Evolutionary conservation across 30 jellyfish, hydroid and myxozoan genomes (phyloP).

Genomic region (Aurelia aurita complex sp. Pacific): DNA sequence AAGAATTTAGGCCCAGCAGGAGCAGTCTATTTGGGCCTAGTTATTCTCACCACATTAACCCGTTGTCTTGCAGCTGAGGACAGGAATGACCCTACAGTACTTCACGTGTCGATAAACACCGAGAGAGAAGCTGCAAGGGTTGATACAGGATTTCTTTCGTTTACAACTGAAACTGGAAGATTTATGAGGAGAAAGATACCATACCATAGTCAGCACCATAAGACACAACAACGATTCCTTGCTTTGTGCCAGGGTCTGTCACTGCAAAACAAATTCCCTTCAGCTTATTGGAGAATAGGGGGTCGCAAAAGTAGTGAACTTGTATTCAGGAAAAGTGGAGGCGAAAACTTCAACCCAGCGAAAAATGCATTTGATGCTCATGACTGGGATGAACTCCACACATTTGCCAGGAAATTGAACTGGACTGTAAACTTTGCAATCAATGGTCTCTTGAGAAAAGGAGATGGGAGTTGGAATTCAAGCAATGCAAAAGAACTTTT

Average conservation of each 20-base stretch:
- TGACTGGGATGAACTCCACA: conserved; percentile 27
- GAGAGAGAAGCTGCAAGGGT: no score
- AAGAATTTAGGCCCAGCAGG: no score
- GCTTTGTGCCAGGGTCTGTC: conserved; percentile 11
- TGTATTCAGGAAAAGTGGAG: neutral
- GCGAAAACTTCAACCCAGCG: conserved; percentile 7
- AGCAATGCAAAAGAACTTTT: no score
- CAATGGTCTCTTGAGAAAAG: conserved; percentile 24
- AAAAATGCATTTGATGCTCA: neutral
- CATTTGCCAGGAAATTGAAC: conserved; percentile 15
- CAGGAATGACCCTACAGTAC: no score
- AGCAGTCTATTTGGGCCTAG: no score
- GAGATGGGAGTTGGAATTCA: conserved; percentile 72
- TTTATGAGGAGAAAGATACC: conserved; percentile 9
- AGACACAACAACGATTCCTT: conserved; percentile 6
- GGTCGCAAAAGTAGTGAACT: conserved; percentile 29
- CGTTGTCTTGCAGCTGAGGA: no score
- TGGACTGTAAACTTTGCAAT: conserved; percentile 26
- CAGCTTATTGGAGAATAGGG: conserved; percentile 30
- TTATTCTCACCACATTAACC: no score
- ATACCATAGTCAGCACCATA: neutral
- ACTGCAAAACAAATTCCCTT: neutral
- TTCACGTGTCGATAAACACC: no score
- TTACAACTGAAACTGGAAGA: neutral
- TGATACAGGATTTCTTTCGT: no score